Conservation (phyloP, 2,113 vertebrate species). For the Phocoena sinus region DNA sequence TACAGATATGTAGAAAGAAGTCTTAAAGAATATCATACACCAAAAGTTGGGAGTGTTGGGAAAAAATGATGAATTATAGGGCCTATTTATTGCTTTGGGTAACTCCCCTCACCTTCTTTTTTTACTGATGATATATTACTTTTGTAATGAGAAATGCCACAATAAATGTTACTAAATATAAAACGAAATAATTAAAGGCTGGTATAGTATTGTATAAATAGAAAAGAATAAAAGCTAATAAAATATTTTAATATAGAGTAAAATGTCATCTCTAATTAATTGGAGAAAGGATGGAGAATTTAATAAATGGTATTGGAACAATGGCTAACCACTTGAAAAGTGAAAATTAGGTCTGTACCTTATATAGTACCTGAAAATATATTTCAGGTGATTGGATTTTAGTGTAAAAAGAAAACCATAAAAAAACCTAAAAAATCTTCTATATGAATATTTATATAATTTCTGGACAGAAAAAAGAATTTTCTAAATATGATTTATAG, state of each 20-base stretch:
- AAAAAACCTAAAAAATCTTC: neutral
- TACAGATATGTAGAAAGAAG: neutral
- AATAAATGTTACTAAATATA: slow-evolving; percentile 6
- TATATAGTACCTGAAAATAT: neutral
- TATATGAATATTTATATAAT: neutral
- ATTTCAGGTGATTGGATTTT: neutral
- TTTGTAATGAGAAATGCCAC: neutral
- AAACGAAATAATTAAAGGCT: neutral
- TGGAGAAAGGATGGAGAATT: neutral
- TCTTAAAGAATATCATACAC: neutral
- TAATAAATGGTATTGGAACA: neutral
- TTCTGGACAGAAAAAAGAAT: neutral
- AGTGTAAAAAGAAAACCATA: neutral
- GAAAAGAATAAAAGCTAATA: neutral
- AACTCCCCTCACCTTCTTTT: neutral
- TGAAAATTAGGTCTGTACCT: neutral
- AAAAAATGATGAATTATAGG: neutral
- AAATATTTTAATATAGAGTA: neutral
- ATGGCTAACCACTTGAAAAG: neutral
- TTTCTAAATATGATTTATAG: neutral
- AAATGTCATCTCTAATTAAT: slow-evolving; percentile 26
- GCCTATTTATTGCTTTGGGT: neutral
- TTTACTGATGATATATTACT: neutral
- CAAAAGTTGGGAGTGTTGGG: neutral
- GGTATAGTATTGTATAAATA: neutral